Evolutionary conservation across 2,888 invertebrate genomes (phyloP).

Genomic region (Chromoteleia sp.): DNA sequence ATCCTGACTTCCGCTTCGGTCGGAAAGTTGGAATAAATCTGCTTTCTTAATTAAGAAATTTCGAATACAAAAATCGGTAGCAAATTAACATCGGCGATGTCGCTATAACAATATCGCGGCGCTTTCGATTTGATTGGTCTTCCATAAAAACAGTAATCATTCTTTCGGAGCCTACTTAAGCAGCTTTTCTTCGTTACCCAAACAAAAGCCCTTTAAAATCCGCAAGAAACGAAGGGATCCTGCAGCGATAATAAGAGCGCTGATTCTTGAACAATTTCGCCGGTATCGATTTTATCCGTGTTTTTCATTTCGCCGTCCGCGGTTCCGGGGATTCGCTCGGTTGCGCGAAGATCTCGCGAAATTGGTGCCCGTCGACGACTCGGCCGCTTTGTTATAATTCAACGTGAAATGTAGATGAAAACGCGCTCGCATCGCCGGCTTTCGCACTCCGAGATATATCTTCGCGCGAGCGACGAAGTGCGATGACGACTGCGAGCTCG

Average conservation of each 20-base stretch:
- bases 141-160: slow-evolving; percentile 53
- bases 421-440: neutral
- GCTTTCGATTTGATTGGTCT: slow-evolving; percentile 37
- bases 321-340: neutral
- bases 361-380: slow-evolving; percentile 11
- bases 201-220: slow-evolving; percentile 49
- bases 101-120: slow-evolving; percentile 5
- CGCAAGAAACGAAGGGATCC: slow-evolving; percentile 31
- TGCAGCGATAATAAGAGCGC: slow-evolving; percentile 51
- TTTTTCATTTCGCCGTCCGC: slow-evolving; percentile 65
- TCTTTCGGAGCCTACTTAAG: slow-evolving; percentile 51
- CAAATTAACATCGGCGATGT: slow-evolving; percentile 33
- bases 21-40: slow-evolving; percentile 2
- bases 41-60: slow-evolving; percentile 14
- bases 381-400: slow-evolving; percentile 39
- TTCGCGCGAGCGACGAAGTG: slow-evolving; percentile 35
- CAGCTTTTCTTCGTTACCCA: slow-evolving; percentile 61
- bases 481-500: slow-evolving; percentile 47
- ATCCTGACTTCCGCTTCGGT: no score
- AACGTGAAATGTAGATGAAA: slow-evolving; percentile 47
- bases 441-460: slow-evolving; percentile 37
- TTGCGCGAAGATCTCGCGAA: slow-evolving; percentile 12
- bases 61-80: neutral
- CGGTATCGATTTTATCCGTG: slow-evolving; percentile 52
- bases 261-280: slow-evolving; percentile 51